These are phyloP conservation scores for Elachura formosa DNA, from an alignment of 2,113 vertebrate genomes.

Conservation along the genomic window DNA sequence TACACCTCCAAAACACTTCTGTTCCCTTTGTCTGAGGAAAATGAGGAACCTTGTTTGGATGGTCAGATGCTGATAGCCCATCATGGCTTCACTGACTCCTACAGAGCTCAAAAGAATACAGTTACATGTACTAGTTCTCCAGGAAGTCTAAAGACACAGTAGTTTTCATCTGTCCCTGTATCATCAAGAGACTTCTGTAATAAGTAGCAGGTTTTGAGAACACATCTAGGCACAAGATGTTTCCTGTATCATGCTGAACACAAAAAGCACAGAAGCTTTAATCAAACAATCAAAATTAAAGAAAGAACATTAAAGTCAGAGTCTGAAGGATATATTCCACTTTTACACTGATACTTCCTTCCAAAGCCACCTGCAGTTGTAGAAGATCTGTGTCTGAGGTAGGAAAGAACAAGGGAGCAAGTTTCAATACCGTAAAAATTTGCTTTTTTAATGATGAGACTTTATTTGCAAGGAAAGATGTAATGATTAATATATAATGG, in stretches of 20 bases:
- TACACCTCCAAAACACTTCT: background rate
- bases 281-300: background rate
- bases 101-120: background rate
- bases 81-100: background rate
- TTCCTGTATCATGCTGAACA: background rate
- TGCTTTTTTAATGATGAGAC: background rate
- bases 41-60: background rate
- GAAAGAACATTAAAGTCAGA: background rate
- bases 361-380: background rate
- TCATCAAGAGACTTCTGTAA: background rate
- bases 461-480: background rate
- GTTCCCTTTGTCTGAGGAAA: background rate
- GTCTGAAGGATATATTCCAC: background rate
- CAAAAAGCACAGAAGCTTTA: background rate
- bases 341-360: background rate
- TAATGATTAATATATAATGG: background rate
- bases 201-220: background rate
- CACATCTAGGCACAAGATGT: background rate
- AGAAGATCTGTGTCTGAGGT: background rate
- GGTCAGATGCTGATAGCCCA: background rate
- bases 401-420: background rate
- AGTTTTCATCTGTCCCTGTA: background rate
- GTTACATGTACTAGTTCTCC: background rate
- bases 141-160: background rate
- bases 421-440: background rate